Conservation (phyloP, 2,113 vertebrate genomes). For the Pollimyrus isidori region DNA sequence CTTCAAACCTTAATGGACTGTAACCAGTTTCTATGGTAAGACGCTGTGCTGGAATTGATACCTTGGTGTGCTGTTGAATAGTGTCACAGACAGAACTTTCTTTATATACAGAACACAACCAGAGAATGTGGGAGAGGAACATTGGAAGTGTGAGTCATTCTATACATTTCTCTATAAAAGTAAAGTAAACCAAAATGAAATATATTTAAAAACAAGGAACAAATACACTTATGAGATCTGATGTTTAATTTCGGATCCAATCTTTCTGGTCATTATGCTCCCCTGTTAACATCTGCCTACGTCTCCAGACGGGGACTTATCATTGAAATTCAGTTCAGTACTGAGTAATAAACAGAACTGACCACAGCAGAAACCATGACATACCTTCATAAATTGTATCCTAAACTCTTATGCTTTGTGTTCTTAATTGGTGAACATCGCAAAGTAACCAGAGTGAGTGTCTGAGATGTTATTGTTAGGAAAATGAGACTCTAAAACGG, state of each 20-base stretch:
- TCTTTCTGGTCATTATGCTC: neutral
- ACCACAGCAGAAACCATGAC: neutral
- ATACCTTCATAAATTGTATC: neutral
- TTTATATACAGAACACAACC: neutral
- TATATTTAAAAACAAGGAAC: neutral
- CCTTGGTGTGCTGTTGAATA: neutral
- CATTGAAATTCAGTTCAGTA: neutral
- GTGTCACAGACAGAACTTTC: neutral
- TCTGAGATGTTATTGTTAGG: neutral
- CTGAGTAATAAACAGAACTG: neutral
- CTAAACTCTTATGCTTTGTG: neutral
- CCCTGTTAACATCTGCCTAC: neutral
- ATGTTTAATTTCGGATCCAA: neutral
- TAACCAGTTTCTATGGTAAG: neutral
- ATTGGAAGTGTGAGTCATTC: neutral
- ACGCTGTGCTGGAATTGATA: neutral
- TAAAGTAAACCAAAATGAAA: neutral
- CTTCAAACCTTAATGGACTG: neutral
- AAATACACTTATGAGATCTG: neutral
- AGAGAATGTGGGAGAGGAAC: neutral
- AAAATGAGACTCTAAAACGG: neutral
- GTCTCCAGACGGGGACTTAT: neutral
- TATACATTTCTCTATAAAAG: neutral
- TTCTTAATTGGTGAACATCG: neutral
- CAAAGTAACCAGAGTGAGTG: neutral